A percentile compares a stretch with the other conserved stretches of the same genome.
phyloP scores from a whole-genome alignment of 2,113 vertebrate species.

The Brachirus orientalis region DNA sequence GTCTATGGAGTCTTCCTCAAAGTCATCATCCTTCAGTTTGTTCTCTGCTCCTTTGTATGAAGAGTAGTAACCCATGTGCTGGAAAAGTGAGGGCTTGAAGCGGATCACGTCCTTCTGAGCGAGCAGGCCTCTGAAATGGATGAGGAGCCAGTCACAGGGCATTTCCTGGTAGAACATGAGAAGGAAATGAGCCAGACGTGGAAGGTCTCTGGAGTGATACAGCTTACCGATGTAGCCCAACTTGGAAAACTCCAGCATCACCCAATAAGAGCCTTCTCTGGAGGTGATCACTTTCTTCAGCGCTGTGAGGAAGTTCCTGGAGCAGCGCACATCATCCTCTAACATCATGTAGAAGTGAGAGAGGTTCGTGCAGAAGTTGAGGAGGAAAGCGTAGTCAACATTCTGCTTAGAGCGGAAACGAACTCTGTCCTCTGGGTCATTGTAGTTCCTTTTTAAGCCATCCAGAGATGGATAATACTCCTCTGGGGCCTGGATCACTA shows the following conservation, averaged over 20 bases:
- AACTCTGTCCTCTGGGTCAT: conserved; percentile 95
- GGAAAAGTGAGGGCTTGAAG: conserved; percentile 97
- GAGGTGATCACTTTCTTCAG: conserved; percentile 98
- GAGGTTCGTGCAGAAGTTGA: conserved; percentile 97
- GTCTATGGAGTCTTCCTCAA: conserved; percentile 95
- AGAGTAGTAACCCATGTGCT: conserved; percentile 99
- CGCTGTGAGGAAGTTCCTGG: conserved; percentile 93
- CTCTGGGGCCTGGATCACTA: conserved; percentile 94
- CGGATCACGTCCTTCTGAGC: conserved; percentile 93
- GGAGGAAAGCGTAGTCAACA: conserved; percentile 89
- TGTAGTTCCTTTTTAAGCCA: conserved; percentile 98
- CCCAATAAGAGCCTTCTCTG: conserved; percentile 95
- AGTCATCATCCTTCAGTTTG: conserved; percentile 98
- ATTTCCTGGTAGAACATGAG: conserved; percentile 99
- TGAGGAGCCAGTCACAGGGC: conserved; percentile 98
- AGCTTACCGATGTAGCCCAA: conserved; percentile 98
- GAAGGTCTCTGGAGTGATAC: conserved; percentile 89
- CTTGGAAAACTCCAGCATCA: conserved; percentile 97
- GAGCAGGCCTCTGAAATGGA: conserved; percentile 92
- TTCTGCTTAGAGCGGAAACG: conserved; percentile 98
- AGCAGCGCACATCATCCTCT: conserved; percentile 96
- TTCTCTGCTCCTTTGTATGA: conserved; percentile 97
- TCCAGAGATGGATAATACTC: conserved; percentile 93
- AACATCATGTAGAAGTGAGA: conserved; percentile 98
- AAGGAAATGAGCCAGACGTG: conserved; percentile 94